Evolutionary conservation across 2,797 vertebrate species (phyloP).

Genomic region (Anabacerthia variegaticeps): DNA sequence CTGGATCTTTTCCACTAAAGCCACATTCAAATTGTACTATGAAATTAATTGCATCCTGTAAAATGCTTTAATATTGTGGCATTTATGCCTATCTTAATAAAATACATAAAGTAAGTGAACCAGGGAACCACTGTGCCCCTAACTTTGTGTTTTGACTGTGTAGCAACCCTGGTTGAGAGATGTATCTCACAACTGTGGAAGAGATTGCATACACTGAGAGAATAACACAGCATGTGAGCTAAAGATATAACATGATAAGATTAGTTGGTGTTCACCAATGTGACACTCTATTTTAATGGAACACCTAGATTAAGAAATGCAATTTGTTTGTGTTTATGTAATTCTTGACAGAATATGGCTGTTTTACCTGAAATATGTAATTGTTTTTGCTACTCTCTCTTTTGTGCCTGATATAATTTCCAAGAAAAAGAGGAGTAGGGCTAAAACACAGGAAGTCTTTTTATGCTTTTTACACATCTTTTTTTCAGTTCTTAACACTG

Average conservation of each 20-base stretch:
- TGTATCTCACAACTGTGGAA: not conserved
- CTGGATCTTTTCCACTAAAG: not conserved
- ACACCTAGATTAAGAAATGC: conserved; percentile 15
- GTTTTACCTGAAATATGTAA: conserved; percentile 2
- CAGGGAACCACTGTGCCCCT: not conserved
- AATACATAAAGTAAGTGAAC: not conserved
- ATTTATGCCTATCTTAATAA: not conserved
- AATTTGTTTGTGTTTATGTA: conserved; percentile 47
- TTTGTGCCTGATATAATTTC: conserved; percentile 39
- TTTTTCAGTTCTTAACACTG: not conserved
- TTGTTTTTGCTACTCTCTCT: conserved; percentile 42
- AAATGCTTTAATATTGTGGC: not conserved
- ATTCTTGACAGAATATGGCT: conserved; percentile 32
- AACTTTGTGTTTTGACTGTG: not conserved
- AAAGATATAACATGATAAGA: not conserved
- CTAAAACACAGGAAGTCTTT: conserved; percentile 24
- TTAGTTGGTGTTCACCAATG: conserved; percentile 41
- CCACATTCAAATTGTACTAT: not conserved
- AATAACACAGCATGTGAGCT: not conserved
- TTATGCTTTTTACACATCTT: too few species aligned
- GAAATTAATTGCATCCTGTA: not conserved
- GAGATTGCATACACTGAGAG: not conserved
- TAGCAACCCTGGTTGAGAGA: not conserved
- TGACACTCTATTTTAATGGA: conserved; percentile 49
- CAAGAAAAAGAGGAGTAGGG: conserved; percentile 8